Conservation (phyloP, 2,888 invertebrate species). For the Xanthorhoe spadicearia region DNA sequence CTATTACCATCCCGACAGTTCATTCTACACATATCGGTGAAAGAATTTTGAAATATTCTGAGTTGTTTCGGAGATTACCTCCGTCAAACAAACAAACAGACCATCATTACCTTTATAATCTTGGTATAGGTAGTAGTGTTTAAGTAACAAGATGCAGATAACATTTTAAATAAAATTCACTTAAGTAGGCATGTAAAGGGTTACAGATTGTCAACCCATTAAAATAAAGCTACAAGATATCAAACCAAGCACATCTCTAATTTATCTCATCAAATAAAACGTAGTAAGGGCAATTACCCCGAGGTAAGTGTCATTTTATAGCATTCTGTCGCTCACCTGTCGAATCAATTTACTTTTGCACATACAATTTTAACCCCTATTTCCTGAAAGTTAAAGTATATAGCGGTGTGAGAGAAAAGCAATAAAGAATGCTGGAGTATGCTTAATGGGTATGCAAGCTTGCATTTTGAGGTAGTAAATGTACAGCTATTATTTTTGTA, state of each 20-base stretch:
- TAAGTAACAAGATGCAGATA: too few relatives aligned
- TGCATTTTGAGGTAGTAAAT: slow-evolving; percentile 48
- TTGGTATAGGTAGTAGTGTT: too few relatives aligned
- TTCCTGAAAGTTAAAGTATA: background rate
- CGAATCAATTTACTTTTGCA: slow-evolving; percentile 39
- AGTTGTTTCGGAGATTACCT: too few relatives aligned
- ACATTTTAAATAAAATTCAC: too few relatives aligned
- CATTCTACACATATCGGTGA: too few relatives aligned
- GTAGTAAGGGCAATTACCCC: slow-evolving; percentile 55
- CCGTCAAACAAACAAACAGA: too few relatives aligned
- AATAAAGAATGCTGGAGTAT: slow-evolving; percentile 23
- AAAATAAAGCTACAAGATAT: slow-evolving; percentile 5
- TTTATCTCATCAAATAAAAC: slow-evolving; percentile 54
- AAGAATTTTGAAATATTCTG: too few relatives aligned
- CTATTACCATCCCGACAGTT: too few relatives aligned
- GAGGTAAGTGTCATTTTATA: slow-evolving; percentile 59
- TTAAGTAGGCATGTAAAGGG: background rate
- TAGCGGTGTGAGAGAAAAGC: slow-evolving; percentile 7
- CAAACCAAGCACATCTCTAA: slow-evolving; percentile 39
- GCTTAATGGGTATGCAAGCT: slow-evolving; percentile 52
- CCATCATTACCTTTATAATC: too few relatives aligned
- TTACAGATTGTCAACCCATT: slow-evolving; percentile 4
- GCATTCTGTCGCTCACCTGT: slow-evolving; percentile 43
- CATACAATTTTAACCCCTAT: slow-evolving; percentile 25
- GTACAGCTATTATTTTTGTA: background rate